Conservation (phyloP, 1,140 invertebrate species). For the Anastatus disparis region DNA sequence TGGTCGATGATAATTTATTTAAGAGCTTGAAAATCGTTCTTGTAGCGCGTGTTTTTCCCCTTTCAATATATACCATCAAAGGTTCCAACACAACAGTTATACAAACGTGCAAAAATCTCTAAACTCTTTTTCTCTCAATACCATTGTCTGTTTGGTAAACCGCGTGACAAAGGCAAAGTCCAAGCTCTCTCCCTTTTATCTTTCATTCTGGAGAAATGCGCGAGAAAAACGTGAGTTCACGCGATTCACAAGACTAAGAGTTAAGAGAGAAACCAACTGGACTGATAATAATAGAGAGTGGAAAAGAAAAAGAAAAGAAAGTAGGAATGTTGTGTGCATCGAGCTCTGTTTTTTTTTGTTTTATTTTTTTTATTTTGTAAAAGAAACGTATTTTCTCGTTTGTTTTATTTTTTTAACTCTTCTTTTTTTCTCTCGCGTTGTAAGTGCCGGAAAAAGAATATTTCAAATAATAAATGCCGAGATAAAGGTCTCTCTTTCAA, state of each 20-base stretch:
- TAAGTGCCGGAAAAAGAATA: neutral
- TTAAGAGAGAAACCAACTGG: no score
- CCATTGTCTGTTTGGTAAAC: no score
- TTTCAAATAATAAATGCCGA: constrained; percentile 10
- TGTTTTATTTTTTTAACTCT: no score
- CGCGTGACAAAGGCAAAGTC: constrained; percentile 21
- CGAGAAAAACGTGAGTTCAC: no score
- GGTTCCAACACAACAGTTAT: neutral
- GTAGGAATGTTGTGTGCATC: neutral
- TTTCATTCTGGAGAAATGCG: no score
- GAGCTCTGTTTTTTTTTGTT: neutral
- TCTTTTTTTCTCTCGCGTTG: neutral
- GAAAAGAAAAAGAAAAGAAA: neutral
- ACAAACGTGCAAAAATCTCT: neutral
- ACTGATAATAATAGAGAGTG: neutral
- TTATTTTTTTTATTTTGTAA: neutral
- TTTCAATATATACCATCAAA: no score
- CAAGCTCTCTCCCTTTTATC: no score
- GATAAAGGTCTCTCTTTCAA: constrained; percentile 11
- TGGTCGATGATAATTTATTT: constrained; percentile 35
- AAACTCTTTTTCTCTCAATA: constrained; percentile 10
- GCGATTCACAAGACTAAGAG: no score
- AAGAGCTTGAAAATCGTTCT: constrained; percentile 16
- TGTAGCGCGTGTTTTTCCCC: no score
- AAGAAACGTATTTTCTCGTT: neutral